These are phyloP conservation scores for Equus quagga DNA, from an alignment of 2,113 vertebrate genomes.

Conservation along the genomic window DNA sequence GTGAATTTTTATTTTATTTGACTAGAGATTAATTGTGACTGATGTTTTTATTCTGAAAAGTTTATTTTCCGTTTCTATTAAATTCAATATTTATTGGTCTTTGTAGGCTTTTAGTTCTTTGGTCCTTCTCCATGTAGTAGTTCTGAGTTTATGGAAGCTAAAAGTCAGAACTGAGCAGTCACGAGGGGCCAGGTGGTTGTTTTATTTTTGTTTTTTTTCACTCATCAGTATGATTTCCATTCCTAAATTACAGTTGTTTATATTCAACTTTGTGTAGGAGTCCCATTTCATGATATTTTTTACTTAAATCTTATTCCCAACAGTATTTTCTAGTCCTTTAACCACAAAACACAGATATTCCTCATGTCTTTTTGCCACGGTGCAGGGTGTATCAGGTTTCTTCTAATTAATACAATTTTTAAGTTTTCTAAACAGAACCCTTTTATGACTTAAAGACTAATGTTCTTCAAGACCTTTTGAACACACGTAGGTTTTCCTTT, in stretches of 20 bases:
- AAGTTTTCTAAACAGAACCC: slow-evolving; percentile 54
- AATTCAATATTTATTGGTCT: neutral
- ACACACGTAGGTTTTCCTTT: neutral
- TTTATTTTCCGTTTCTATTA: slow-evolving; percentile 41
- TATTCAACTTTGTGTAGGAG: neutral
- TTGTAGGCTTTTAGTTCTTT: slow-evolving; percentile 31
- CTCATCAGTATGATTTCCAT: neutral
- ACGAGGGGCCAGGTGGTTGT: neutral
- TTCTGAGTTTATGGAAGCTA: slow-evolving; percentile 31
- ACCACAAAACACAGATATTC: neutral
- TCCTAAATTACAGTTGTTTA: slow-evolving; percentile 32
- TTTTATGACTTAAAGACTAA: neutral
- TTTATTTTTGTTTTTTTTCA: slow-evolving; percentile 28
- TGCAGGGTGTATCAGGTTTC: neutral
- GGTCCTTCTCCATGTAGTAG: neutral
- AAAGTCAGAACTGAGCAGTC: neutral
- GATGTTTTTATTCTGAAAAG: slow-evolving; percentile 25
- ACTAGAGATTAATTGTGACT: slow-evolving; percentile 37
- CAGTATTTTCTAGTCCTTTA: slow-evolving; percentile 32
- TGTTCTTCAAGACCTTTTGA: slow-evolving; percentile 27
- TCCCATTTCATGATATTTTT: slow-evolving; percentile 20
- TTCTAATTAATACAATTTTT: neutral
- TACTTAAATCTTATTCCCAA: slow-evolving; percentile 43
- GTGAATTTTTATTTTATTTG: slow-evolving; percentile 57
- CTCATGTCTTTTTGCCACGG: slow-evolving; percentile 35